phyloP scores from a whole-genome alignment of 2,113 vertebrate species.

The Eulemur macaco region DNA sequence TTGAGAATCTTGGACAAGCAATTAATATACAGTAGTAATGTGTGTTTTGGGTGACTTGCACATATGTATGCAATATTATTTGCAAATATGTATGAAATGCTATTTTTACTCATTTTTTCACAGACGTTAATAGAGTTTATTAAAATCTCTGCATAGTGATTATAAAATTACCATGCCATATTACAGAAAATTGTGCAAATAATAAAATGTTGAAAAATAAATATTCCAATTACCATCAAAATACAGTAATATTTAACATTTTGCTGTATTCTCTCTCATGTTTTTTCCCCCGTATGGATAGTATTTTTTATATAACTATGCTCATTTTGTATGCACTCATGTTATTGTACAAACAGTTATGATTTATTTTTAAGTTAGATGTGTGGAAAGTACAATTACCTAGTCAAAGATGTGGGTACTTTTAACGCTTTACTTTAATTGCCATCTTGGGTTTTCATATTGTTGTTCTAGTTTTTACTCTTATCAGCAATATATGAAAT shows the following conservation, averaged over 20 bases:
- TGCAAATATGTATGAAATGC: neutral
- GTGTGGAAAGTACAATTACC: neutral
- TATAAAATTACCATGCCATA: neutral
- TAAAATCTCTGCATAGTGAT: neutral
- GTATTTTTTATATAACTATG: neutral
- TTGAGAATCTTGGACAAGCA: neutral
- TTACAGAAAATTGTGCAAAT: neutral
- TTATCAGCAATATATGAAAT: neutral
- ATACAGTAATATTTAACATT: neutral
- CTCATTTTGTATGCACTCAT: neutral
- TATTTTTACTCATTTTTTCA: neutral
- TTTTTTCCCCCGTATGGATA: neutral
- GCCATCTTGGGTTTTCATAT: neutral
- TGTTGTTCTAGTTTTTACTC: neutral
- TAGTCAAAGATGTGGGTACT: neutral
- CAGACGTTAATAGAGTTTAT: neutral
- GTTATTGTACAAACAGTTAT: neutral
- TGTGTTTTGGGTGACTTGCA: neutral
- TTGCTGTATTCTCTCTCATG: neutral
- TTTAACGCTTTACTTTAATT: neutral
- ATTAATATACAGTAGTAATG: neutral
- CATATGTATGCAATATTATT: neutral
- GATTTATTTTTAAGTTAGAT: neutral
- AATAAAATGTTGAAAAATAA: neutral
- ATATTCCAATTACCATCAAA: neutral